Conservation (phyloP, 2,888 invertebrate genomes). For the Eilema caniola region DNA sequence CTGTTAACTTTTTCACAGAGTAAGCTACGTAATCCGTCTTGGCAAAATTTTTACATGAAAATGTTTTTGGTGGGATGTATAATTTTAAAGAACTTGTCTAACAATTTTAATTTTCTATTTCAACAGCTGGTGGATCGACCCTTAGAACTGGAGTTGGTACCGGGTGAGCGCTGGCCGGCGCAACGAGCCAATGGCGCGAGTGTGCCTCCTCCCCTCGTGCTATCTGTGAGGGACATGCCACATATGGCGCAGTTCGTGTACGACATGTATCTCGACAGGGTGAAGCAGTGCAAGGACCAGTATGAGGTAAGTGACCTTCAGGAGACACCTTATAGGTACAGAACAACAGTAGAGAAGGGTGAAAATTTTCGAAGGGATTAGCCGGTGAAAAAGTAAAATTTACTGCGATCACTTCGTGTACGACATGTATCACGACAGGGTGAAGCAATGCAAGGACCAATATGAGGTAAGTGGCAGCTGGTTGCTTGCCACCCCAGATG, state of each 20-base stretch:
- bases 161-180: constrained; percentile 93
- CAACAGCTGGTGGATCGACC: constrained; percentile 93
- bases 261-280: constrained; percentile 94
- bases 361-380: no score
- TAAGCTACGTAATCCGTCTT: no score
- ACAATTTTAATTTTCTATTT: not conserved
- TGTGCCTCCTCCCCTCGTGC: constrained; percentile 77
- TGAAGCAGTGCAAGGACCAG: constrained; percentile 79
- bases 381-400: no score
- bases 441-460: constrained; percentile 79
- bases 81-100: not conserved
- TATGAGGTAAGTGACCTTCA: constrained; percentile 47
- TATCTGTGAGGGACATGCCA: constrained; percentile 94
- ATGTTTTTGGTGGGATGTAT: no score
- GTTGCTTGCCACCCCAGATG: no score
- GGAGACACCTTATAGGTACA: no score
- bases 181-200: constrained; percentile 83
- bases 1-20: no score
- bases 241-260: constrained; percentile 98
- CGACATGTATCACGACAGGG: constrained; percentile 94
- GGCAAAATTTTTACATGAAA: no score
- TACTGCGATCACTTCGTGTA: constrained; percentile 98
- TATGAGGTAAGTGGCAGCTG: constrained; percentile 50
- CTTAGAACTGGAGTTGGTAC: constrained; percentile 91
- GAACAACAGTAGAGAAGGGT: no score